Evolutionary conservation across 1,140 invertebrate species (phyloP), one percentile per base, ranked within the genome.

Genomic region (Aphidius ervi): DNA sequence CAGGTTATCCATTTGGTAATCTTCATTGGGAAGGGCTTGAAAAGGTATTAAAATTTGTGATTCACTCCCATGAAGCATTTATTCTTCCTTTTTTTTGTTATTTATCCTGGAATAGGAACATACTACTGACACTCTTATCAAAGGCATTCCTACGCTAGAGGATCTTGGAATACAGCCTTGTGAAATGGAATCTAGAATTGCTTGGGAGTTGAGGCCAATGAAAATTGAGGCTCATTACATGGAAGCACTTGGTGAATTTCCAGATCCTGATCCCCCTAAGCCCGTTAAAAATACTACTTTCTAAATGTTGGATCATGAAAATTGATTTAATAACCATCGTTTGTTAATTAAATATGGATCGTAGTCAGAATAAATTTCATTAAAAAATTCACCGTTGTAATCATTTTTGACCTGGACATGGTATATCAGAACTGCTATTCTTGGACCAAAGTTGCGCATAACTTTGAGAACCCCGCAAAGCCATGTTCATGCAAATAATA

Each of bases 111-210:
- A 54, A 20, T 74, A 94, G 86, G 93, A 96, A 77, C 82, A 84
- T 65, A 83, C 88, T 4, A 88, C 84, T 43, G 95, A 98, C 75
- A 72, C 75, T 16, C 76, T 90, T 7, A 65, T 83, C 5, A 68
- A 73, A 16, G 84, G 82, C 16, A 70, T 92, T 39, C 92, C 90
- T 20, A 93, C 88, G 1, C 74, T 97, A 48, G 91, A 93, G 74
- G 95, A 97, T 82, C 84, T 97, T 62, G 93, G 92, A 47, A 85
- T 98, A 1, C 79, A 75, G 46, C 79, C 93, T 46, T 90, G 86
- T 0, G 64, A 79, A 1, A 84, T 96, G 76, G 92, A 95, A 74
- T 82, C 89, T 55, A 85, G 88, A 75, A 84, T 89, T 9, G 84
- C 86, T 5, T 94, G 88, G 87, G 89, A 93, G 71, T 68, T 95